Evolutionary conservation across 2,113 vertebrate species (phyloP), one percentile per base, ranked within the genome.

Genomic region (Tichodroma muraria): DNA sequence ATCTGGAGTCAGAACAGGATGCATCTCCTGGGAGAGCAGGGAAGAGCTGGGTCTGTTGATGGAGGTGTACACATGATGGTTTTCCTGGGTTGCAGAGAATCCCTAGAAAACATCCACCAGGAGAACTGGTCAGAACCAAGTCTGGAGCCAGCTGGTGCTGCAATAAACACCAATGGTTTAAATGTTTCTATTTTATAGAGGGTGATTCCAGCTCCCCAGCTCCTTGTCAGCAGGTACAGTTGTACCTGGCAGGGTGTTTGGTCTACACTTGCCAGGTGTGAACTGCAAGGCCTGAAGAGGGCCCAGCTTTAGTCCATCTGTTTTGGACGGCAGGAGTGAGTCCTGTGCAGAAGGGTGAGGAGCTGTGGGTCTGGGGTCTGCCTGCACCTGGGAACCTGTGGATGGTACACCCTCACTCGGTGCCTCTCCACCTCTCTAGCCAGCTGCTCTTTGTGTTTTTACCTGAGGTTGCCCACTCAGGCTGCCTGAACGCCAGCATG

Each of bases 351-450:
- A 69, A 66, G n/a, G 44, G 18, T 50, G 59, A 72, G 49, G n/a
- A 83, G 54, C 27, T 2, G 1, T 8, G 33, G 40, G 13, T 44
- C 15, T 59, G 61, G 40, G 37, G 19, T 44, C 49, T 56, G 56
- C 54, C 73, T 25, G n/a, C 30, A 65, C 44, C n/a, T 13, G 5
- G 18, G 44, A 52, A 15, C 45, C 50, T 1, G 0, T 37, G 38
- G 21, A 18, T 59, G 38, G n/a, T 0, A 10, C 2, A 0, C 13
- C 53, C 30, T 85, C 20, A 18, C 45, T 52, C 0, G 0, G 0
- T 15, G 20, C 59, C 20, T 78, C 73, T 75, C 25, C 47, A 63
- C 7, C 28, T 76, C 80, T 80, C 69, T 12, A 71, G 23, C n/a
- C 84, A 75, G 17, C 56, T 81, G 84, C 24, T 64, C 13, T 33